phyloP scores from a whole-genome alignment of 2,113 vertebrate genomes.

The Sturnus vulgaris region DNA sequence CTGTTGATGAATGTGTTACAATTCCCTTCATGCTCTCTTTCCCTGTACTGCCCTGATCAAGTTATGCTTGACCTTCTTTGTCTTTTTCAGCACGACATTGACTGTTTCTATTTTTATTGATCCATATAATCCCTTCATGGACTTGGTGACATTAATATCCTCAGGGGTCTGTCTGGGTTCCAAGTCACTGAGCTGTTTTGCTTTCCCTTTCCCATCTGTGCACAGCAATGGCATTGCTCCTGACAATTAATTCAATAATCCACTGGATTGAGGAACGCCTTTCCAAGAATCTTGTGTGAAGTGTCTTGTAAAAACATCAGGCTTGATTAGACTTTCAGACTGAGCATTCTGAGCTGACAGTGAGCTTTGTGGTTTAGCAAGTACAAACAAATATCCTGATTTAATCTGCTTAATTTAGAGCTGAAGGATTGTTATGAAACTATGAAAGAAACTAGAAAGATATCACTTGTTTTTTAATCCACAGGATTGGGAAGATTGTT shows the following conservation, averaged over 20 bases:
- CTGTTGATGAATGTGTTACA: background rate
- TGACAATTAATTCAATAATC: conserved; percentile 49
- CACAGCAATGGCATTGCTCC: background rate
- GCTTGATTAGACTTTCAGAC: background rate
- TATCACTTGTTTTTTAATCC: background rate
- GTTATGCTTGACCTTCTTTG: conserved; percentile 57
- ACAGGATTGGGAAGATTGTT: background rate
- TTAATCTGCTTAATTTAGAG: background rate
- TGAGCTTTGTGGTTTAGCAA: background rate
- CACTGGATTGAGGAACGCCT: background rate
- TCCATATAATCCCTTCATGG: conserved; percentile 35
- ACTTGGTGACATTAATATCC: conserved; percentile 54
- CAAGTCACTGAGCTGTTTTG: conserved; percentile 21
- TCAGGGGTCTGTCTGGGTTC: conserved; percentile 1
- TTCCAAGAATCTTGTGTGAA: conserved; percentile 28
- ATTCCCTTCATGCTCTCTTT: background rate
- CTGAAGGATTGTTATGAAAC: background rate
- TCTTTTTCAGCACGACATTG: conserved; percentile 38
- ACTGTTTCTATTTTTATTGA: conserved; percentile 65
- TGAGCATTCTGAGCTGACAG: background rate
- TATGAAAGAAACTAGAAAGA: background rate
- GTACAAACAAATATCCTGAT: background rate
- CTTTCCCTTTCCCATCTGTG: background rate
- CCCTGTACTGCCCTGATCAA: background rate
- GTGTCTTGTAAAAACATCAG: background rate